A percentile compares a stretch with the other conserved stretches of the same genome.
Conservation (phyloP, 2,113 vertebrate species). For the Vulpes ferrilata region DNA sequence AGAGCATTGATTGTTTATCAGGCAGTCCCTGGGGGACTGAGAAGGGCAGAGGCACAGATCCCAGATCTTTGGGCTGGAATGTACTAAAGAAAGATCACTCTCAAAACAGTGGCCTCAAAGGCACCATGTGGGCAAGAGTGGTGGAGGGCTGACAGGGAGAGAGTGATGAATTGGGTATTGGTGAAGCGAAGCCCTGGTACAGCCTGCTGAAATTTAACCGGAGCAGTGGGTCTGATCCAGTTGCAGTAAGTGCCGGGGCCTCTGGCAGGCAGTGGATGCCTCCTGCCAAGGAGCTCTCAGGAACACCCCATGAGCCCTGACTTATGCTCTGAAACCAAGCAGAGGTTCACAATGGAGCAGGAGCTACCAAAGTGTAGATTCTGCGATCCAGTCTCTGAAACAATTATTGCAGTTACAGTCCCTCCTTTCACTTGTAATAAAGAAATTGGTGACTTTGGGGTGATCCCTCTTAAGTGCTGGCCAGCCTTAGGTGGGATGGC, state of each 20-base stretch:
- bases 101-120: neutral
- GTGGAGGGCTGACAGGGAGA: neutral
- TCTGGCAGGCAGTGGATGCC: neutral
- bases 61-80: neutral
- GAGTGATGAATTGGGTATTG: constrained; percentile 10
- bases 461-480: neutral
- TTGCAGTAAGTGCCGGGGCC: neutral
- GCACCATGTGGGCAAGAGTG: neutral
- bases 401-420: rapidly evolving
- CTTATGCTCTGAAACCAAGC: neutral
- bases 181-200: neutral
- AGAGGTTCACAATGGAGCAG: neutral
- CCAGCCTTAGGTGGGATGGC: neutral
- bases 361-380: rapidly evolving
- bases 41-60: neutral
- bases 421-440: neutral
- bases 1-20: neutral
- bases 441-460: neutral
- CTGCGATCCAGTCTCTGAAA: neutral
- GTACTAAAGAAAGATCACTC: neutral
- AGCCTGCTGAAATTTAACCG: constrained; percentile 62
- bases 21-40: neutral
- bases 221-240: neutral
- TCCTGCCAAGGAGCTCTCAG: constrained; percentile 30
- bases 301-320: neutral